Evolutionary conservation across 1,140 invertebrate genomes (phyloP), one percentile per base, ranked within the genome.

Genomic region (Odontomachus brunneus): DNA sequence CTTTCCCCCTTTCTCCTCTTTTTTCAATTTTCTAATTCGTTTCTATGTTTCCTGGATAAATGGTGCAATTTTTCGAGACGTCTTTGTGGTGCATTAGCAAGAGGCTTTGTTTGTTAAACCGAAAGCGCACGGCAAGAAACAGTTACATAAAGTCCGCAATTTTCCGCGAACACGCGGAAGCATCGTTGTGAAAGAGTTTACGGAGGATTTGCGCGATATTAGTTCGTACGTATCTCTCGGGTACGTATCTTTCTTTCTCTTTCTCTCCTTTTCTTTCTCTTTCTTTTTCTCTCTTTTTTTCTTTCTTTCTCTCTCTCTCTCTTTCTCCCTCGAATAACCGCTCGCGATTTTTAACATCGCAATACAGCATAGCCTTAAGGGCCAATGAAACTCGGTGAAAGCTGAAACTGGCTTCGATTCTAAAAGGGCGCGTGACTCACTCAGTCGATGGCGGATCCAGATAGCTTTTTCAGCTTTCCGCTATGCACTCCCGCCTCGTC

Each of bases 361-460:
- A 11, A 33, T 33, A 51, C 22, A 44, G 44, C 66, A 22, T 44
- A 26, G 65, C 33, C 24, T 69, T 57, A 80, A 80, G 51, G 65
- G 51, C 24, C 65, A 59, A 80, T 80, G 24, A 71, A 80, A 71
- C 33, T 57, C 7, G 26, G 65, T 78, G 33, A 71, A 29, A 51
- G 3, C 49, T 69, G 51, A 78, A 44, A 57, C 53, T 80, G 65
- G 51, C 71, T 80, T 80, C 44, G 69, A 80, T 80, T 71, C 51
- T 71, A 44, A 59, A 80, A 71, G 51, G 33, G 29, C 53, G n/a
- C 49, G 22, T 44, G 44, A 67, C 33, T 69, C 53, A 57, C 33
- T 12, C 22, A n/a, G n/a, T 69, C 24, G 33, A 78, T 78, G 51
- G 22, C 33, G 17, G 17, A 69, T 57, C 12, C 33, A 80, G 51